Percentiles rank a stretch among this genome's conserved stretches.
Evolutionary conservation across 2,113 vertebrate genomes (phyloP).

Genomic region (Bufo gargarizans): DNA sequence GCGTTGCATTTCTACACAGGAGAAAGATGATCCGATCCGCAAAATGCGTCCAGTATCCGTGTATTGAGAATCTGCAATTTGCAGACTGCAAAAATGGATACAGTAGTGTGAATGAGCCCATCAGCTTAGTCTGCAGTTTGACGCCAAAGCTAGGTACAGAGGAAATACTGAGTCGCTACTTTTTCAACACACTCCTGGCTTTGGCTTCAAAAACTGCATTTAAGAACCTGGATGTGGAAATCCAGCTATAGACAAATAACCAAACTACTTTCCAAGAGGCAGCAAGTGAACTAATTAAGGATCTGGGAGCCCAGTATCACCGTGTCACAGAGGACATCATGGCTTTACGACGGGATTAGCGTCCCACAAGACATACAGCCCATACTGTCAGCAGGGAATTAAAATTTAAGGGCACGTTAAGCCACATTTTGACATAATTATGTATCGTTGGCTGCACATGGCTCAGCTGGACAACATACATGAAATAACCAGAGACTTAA

Average conservation of each 20-base stretch:
- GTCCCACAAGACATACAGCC: background rate
- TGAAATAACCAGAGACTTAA: background rate
- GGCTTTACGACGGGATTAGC: background rate
- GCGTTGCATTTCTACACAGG: too few species aligned
- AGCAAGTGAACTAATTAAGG: background rate
- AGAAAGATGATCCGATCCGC: too few species aligned
- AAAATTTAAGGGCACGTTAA: background rate
- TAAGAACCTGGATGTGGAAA: background rate
- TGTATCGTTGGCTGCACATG: background rate
- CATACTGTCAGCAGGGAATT: conserved; percentile 37
- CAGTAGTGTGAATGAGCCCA: too few species aligned
- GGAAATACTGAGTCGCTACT: too few species aligned
- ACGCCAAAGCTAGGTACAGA: too few species aligned
- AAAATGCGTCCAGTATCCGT: too few species aligned
- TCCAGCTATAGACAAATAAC: background rate
- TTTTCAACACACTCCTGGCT: too few species aligned
- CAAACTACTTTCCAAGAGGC: background rate
- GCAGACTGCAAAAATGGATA: too few species aligned
- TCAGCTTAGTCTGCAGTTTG: too few species aligned
- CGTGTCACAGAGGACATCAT: background rate
- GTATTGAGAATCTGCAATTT: too few species aligned
- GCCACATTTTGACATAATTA: background rate
- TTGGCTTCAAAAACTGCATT: too few species aligned
- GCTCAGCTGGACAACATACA: background rate
- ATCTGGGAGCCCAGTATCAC: background rate